Evolutionary conservation across 2,113 vertebrate genomes (phyloP).

Genomic region (Pantherophis guttatus): DNA sequence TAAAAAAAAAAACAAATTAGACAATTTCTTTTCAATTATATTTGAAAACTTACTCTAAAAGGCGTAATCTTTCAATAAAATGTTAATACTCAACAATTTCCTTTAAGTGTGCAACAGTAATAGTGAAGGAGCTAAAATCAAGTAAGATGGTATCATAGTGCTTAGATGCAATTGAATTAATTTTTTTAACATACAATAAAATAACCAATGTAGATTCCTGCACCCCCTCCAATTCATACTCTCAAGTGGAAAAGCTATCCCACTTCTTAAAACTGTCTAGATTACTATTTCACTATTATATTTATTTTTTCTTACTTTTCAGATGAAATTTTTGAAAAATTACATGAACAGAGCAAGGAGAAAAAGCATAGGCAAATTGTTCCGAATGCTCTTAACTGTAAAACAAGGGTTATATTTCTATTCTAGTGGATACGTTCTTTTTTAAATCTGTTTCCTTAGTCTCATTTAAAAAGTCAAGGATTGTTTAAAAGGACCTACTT

Average conservation of each 20-base stretch:
- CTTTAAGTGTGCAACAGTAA: slow-evolving; percentile 49
- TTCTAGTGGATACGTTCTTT: slow-evolving; percentile 61
- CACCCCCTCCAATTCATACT: neutral
- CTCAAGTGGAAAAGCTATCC: slow-evolving; percentile 31
- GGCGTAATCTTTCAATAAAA: slow-evolving; percentile 19
- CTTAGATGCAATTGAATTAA: neutral
- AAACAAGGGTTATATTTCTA: slow-evolving; percentile 65
- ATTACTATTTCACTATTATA: slow-evolving; percentile 63
- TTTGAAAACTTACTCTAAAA: slow-evolving; percentile 22
- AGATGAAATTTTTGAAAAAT: slow-evolving; percentile 75
- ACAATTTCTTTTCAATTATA: slow-evolving; percentile 1
- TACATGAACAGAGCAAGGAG: slow-evolving; percentile 67
- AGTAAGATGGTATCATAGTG: neutral
- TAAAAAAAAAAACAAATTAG: slow-evolving; percentile 14
- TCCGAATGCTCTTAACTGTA: slow-evolving; percentile 69
- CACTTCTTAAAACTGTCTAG: slow-evolving; percentile 73
- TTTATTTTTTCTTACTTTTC: slow-evolving; percentile 62
- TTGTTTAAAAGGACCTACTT: slow-evolving; percentile 58
- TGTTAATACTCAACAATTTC: slow-evolving; percentile 36
- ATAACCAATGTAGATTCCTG: neutral
- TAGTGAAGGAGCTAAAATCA: neutral
- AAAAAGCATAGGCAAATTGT: slow-evolving; percentile 74
- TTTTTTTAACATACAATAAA: neutral
- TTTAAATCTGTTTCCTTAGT: slow-evolving; percentile 74
- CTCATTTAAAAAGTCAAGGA: slow-evolving; percentile 56